phyloP scores from a whole-genome alignment of 2,797 vertebrate species.

The Philypnodon macrostomus region DNA sequence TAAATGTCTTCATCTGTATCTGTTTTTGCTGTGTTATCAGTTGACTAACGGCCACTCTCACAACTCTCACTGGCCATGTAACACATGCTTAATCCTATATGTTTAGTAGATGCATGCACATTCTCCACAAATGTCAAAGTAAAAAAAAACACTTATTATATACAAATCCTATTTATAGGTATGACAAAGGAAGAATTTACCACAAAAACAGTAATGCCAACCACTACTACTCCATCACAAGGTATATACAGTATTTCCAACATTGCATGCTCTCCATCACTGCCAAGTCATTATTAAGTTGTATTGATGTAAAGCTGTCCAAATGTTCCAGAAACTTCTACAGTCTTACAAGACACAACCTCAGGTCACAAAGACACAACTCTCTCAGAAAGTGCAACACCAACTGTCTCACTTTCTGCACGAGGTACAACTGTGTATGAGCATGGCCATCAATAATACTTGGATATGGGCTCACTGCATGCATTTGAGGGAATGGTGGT shows the following conservation, averaged over 20 bases:
- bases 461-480: constrained; percentile 9
- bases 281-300: too few relatives aligned
- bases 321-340: constrained; percentile 21
- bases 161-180: constrained; percentile 17
- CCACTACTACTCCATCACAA: constrained; percentile 15
- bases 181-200: constrained; percentile 8
- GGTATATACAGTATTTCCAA: constrained; percentile 29
- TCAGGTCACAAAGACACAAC: constrained; percentile 20
- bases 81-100: too few relatives aligned
- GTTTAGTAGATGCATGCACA: constrained; percentile 1
- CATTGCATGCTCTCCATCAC: too few relatives aligned
- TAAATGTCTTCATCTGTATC: neutral
- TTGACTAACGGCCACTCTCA: constrained; percentile 14
- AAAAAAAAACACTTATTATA: neutral
- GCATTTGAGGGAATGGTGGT: neutral
- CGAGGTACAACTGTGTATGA: constrained; percentile 40
- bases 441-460: neutral
- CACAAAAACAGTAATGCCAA: constrained; percentile 3
- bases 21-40: constrained; percentile 4
- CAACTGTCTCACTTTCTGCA: constrained; percentile 3
- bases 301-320: neutral
- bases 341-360: constrained; percentile 6
- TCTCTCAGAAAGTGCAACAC: constrained; percentile 11
- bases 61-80: neutral
- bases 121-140: constrained; percentile 3